Base-by-base conservation (phyloP, 2,888 invertebrate species). In the Volucella bombylans region DNA sequence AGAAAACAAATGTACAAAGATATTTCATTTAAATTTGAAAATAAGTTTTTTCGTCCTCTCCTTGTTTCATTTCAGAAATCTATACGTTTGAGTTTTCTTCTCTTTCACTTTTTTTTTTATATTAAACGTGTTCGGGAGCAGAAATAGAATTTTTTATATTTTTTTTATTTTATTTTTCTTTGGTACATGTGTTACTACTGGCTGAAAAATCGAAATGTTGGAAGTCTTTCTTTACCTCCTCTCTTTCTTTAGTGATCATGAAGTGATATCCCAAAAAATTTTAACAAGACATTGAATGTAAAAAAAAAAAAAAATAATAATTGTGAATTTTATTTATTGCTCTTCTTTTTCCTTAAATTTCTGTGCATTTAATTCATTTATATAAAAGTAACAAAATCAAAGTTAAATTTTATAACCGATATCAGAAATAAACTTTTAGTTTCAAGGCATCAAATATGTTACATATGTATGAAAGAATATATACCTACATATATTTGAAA, bases 101-200 rank as follows among this genome's bases (percentile, higher is more conserved):
- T 71, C 77, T 78, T 57, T 73, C 82, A 73, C 80, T 81, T 87
- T 86, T 87, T 88, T 88, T 86, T 88, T 87, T 87, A 88, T 71
- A 31, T 86, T 57, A 62, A 65, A 73, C 73, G 72, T 87, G 69
- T 85, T 81, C 74, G 81, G 76, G 68, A 85, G 85, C 85, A 85
- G 85, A 85, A 85, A 85, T 85, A 85, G 85, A 85, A 68, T 81
- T 31, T 72, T 81, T 72, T 72, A 59, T 68, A 50, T 67, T 76
- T 78, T 49, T 65, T 71, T 69, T 72, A 49, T 62, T 72, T 72
- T 78, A 43, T 52, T 65, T 71, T 69, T 72, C 43, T 55, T 72
- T 72, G 62, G 18, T 77, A 85, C 81, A 81, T 85, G 85, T 85
- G 76, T 85, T 85, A 85, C 85, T 85, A 77, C 81, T 85, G 81